These are phyloP conservation scores for Zaprionus obscuricornis DNA, from an alignment of 2,888 invertebrate genomes.

Conservation along the genomic window DNA sequence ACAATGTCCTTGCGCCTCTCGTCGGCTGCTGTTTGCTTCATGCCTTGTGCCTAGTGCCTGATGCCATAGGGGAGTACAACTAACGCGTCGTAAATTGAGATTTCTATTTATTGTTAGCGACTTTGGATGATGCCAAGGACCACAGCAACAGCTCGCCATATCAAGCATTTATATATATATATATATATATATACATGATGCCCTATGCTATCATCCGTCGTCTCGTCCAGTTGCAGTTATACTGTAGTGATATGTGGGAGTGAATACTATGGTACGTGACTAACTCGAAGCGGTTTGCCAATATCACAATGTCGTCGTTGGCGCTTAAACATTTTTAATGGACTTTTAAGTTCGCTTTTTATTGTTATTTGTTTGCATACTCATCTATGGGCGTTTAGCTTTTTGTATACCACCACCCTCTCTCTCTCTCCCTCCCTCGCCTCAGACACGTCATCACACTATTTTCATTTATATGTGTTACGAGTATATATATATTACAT, in stretches of 20 bases:
- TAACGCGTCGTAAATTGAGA: slow-evolving; percentile 77
- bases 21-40: slow-evolving; percentile 6
- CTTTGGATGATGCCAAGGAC: slow-evolving; percentile 40
- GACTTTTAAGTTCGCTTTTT: slow-evolving; percentile 77
- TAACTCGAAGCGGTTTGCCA: slow-evolving; percentile 59
- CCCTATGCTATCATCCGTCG: too few species aligned
- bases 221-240: too few species aligned
- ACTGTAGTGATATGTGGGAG: too few species aligned
- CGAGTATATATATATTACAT: too few species aligned
- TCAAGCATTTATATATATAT: too few species aligned
- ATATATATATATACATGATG: too few species aligned
- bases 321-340: slow-evolving; percentile 74
- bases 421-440: too few species aligned
- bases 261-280: slow-evolving; percentile 39
- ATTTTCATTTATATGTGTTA: too few species aligned
- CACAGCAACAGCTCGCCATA: slow-evolving; percentile 26
- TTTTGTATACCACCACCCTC: too few species aligned
- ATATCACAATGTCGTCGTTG: slow-evolving; percentile 60
- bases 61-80: slow-evolving; percentile 38
- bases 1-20: background rate
- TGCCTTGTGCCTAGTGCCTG: slow-evolving; percentile 28
- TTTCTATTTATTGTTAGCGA: slow-evolving; percentile 74
- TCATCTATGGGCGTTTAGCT: too few species aligned
- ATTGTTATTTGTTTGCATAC: slow-evolving; percentile 57
- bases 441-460: too few species aligned